phyloP scores from a whole-genome alignment of 2,797 vertebrate species.

The Notoglanidium macrostoma region DNA sequence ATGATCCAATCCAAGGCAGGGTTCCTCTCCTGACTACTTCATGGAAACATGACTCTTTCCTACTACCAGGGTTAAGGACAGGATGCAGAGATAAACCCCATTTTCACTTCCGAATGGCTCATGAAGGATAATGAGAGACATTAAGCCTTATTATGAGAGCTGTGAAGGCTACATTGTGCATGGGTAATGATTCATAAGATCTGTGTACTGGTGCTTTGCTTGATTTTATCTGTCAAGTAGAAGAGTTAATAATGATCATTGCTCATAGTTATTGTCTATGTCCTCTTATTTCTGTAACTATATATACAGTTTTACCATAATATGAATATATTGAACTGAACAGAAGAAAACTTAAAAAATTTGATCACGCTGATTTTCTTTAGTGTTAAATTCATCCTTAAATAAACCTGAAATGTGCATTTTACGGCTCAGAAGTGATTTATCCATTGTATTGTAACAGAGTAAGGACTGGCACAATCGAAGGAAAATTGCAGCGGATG shows the following conservation, averaged over 20 bases:
- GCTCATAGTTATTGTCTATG: not conserved
- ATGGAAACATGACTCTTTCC: not conserved
- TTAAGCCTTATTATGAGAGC: constrained; percentile 28
- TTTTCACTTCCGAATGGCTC: constrained; percentile 30
- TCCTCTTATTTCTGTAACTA: constrained; percentile 1
- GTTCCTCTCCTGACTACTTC: not conserved
- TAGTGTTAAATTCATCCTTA: not conserved
- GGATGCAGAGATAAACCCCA: constrained; percentile 26
- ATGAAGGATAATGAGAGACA: constrained; percentile 34
- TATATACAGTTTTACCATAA: not conserved
- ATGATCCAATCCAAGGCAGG: constrained; percentile 30
- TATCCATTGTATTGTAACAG: not conserved
- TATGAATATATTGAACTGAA: not conserved
- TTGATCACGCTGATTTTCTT: not conserved
- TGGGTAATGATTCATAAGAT: constrained; percentile 20
- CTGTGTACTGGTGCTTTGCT: not conserved
- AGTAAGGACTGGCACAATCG: not conserved
- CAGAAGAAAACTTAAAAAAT: not conserved
- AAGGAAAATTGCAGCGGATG: constrained; percentile 9
- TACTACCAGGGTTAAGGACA: constrained; percentile 33
- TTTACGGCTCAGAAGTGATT: not conserved
- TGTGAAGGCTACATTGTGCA: not conserved
- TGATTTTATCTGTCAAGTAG: not conserved
- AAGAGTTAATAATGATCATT: not conserved
- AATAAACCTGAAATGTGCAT: not conserved